Evolutionary conservation across 2,113 vertebrate species (phyloP).

Genomic region (Scortum barcoo): DNA sequence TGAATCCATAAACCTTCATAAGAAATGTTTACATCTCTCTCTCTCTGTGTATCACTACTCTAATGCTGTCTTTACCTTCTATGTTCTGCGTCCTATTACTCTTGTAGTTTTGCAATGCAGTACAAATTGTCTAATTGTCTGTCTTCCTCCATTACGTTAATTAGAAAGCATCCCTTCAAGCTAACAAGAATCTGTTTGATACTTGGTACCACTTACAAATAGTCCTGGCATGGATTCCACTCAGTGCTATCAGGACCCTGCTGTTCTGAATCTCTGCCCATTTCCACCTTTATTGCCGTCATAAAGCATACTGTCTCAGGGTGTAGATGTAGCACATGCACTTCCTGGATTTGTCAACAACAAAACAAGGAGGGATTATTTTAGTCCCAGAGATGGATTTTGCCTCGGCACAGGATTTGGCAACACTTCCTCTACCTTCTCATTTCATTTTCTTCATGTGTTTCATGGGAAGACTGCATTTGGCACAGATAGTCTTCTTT

Average conservation of each 20-base stretch:
- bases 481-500: slow-evolving; percentile 22
- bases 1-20: slow-evolving; percentile 47
- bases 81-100: not conserved
- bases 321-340: slow-evolving; percentile 53
- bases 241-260: slow-evolving; percentile 44
- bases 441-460: slow-evolving; percentile 24
- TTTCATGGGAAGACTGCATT: slow-evolving; percentile 29
- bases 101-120: slow-evolving; percentile 30
- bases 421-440: slow-evolving; percentile 43
- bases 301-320: slow-evolving; percentile 59
- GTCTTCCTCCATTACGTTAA: slow-evolving; percentile 71
- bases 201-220: slow-evolving; percentile 68
- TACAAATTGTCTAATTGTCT: slow-evolving; percentile 69
- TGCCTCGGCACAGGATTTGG: slow-evolving; percentile 55
- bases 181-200: slow-evolving; percentile 69
- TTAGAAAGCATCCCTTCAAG: slow-evolving; percentile 74
- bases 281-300: slow-evolving; percentile 69
- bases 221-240: slow-evolving; percentile 68
- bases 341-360: slow-evolving; percentile 65
- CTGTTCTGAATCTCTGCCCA: slow-evolving; percentile 76
- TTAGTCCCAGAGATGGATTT: slow-evolving; percentile 55
- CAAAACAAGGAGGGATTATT: slow-evolving; percentile 48
- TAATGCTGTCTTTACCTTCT: slow-evolving; percentile 11
- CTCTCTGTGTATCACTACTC: not conserved
- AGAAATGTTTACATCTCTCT: slow-evolving; percentile 31